Conservation (phyloP, 2,113 vertebrate species). For the Cepphus grylle region DNA sequence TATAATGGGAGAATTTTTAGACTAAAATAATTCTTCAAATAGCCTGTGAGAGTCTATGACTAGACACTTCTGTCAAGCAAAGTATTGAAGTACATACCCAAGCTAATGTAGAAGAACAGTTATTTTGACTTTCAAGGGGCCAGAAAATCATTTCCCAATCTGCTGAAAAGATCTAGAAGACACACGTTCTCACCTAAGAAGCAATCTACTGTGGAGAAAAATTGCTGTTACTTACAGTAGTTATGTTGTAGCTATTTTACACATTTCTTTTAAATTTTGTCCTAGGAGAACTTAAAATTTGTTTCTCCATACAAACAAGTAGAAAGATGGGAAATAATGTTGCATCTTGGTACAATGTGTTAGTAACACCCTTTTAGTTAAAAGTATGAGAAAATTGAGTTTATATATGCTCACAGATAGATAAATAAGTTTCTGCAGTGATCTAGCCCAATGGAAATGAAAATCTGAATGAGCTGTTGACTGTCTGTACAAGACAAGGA, state of each 20-base stretch:
- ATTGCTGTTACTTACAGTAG: not conserved
- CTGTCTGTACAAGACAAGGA: not conserved
- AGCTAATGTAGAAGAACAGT: not conserved
- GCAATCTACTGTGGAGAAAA: not conserved
- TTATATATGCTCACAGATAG: not conserved
- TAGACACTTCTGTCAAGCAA: not conserved
- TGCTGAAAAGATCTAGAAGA: not conserved
- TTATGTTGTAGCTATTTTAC: not conserved
- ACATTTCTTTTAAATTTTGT: not conserved
- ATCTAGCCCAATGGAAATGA: not conserved
- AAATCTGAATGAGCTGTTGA: not conserved
- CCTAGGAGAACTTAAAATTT: not conserved
- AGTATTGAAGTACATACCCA: not conserved
- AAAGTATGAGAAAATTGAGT: not conserved
- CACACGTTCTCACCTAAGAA: not conserved
- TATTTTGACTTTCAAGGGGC: not conserved
- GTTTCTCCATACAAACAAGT: not conserved
- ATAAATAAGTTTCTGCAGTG: not conserved
- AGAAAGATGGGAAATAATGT: not conserved
- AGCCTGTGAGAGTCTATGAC: not conserved
- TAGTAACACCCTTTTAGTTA: not conserved
- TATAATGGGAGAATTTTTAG: not conserved
- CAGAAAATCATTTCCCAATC: not conserved
- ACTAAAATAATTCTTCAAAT: not conserved
- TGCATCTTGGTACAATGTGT: not conserved